Evolutionary conservation across 2,888 invertebrate species (phyloP).

Genomic region (Kryphioiulus occultus): DNA sequence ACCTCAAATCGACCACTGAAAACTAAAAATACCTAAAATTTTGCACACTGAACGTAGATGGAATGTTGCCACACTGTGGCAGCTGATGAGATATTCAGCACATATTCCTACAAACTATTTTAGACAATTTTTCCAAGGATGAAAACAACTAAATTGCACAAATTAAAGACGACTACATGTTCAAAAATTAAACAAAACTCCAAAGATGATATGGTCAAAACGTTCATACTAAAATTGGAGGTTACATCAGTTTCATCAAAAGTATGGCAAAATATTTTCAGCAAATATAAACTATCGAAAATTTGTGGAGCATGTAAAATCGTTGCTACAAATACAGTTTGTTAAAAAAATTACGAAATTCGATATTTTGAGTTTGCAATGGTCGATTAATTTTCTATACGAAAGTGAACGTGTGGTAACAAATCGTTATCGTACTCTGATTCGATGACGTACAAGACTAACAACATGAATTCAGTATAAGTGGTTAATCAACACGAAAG

Average conservation of each 20-base stretch:
- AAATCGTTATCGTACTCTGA: slow-evolving; percentile 32
- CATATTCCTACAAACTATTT: background rate
- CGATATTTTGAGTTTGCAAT: slow-evolving; percentile 3
- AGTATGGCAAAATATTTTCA: too few relatives aligned
- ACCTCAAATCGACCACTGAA: background rate
- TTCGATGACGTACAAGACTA: slow-evolving; percentile 32
- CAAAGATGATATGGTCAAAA: background rate
- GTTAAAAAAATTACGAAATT: background rate
- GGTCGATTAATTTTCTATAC: background rate
- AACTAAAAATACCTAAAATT: background rate
- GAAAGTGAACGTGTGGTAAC: background rate
- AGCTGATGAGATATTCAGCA: background rate
- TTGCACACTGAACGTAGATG: background rate
- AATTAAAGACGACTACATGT: too few relatives aligned
- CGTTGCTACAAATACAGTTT: background rate
- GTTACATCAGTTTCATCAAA: too few relatives aligned
- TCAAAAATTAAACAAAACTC: background rate
- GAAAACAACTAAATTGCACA: background rate
- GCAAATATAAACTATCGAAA: too few relatives aligned
- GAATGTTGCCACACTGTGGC: background rate
- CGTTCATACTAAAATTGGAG: too few relatives aligned
- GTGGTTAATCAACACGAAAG: slow-evolving; percentile 29
- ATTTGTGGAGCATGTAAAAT: too few relatives aligned
- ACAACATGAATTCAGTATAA: background rate
- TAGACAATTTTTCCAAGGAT: background rate